Conservation (phyloP, 2,888 invertebrate species). For the Adineta ricciae region DNA sequence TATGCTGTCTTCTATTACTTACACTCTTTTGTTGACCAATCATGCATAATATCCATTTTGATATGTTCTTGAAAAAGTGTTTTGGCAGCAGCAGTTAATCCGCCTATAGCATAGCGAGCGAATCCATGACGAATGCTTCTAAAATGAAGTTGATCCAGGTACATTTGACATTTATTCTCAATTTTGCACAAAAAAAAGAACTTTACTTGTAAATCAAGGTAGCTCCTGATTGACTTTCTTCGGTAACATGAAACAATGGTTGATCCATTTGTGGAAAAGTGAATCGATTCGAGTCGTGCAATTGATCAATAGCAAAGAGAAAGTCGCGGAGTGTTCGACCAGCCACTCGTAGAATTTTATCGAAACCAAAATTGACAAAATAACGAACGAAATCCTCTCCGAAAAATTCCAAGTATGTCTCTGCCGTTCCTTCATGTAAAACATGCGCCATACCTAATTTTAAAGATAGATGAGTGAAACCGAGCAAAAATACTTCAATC, state of each 20-base stretch:
- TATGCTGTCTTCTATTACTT: background rate
- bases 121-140: constrained; percentile 64
- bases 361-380: constrained; percentile 80
- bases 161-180: too few species aligned
- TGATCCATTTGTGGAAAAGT: constrained; percentile 80
- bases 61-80: constrained; percentile 64
- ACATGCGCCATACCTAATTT: background rate
- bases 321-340: constrained; percentile 82
- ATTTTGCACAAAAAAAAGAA: background rate
- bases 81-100: constrained; percentile 72
- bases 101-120: constrained; percentile 55
- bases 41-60: constrained; percentile 52
- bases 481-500: too few species aligned
- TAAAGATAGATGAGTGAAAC: background rate
- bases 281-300: constrained; percentile 79
- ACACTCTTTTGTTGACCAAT: constrained; percentile 26
- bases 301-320: constrained; percentile 77
- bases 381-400: constrained; percentile 79
- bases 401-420: constrained; percentile 74
- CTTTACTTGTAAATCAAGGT: constrained; percentile 53
- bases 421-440: constrained; percentile 40
- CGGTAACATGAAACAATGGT: constrained; percentile 79
- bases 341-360: constrained; percentile 72
- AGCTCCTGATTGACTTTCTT: constrained; percentile 71
- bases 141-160: too few species aligned